Evolutionary conservation across 2,888 invertebrate species (phyloP), one percentile per base, ranked within the genome.

Genomic region (Parapristionchus giblindavisi): DNA sequence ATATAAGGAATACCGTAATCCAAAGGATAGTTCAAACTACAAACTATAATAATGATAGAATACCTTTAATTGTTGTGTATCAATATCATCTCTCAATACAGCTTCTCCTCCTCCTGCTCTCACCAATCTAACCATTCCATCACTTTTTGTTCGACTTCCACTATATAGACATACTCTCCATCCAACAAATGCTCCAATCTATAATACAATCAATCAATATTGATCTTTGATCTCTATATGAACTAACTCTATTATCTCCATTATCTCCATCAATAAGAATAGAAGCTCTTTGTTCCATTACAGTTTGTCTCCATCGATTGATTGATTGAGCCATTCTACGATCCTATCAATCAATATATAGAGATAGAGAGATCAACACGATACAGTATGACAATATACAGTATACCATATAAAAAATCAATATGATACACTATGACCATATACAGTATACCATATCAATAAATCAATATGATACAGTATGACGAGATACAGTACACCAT

Each of bases 81-180:
- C 6, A 8, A 70, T 36, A 24, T 36, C 40, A 11, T 51, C 36
- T 70, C 70, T 70, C 54, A 70, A n/a, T 14, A 24, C 24, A 2
- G 70, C 52, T n/a, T 51, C 54, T n/a, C 70, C 70, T 70, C 54
- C 70, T 52, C 70, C 70, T 34, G 34, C 54, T 24, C 36, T n/a
- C n/a, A 70, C 38, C n/a, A 70, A 34, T 24, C 70, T 51, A 24
- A 11, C 5, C 14, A 52, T 24, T 5, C 34, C 34, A 8, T 70
- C 52, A 8, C n/a, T 36, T 29, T 36, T 70, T 24, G 52, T 5
- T 54, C 54, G 17, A 6, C 5, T 54, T 36, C n/a, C 8, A 48
- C n/a, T n/a, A 34, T 70, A 70, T n/a, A 70, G 21, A 1, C 51
- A n/a, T 2, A 54, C 70, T 32, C 54, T 52, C 70, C 70, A 70